phyloP scores from a whole-genome alignment of 2,888 invertebrate species.

The Priocnemis perturbator region DNA sequence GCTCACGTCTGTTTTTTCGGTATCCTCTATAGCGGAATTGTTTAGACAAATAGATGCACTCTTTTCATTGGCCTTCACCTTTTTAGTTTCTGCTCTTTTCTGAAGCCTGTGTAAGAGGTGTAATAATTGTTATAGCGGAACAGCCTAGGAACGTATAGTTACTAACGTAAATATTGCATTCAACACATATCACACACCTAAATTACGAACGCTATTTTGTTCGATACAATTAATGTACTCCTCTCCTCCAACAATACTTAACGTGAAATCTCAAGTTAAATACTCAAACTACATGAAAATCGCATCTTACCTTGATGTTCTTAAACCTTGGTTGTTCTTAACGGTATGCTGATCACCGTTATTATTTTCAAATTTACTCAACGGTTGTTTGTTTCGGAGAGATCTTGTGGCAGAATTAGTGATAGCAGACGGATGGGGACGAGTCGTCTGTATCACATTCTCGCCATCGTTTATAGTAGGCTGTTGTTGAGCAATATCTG shows the following conservation, averaged over 20 bases:
- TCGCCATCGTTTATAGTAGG: slow-evolving; percentile 63
- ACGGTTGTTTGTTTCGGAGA: slow-evolving; percentile 71
- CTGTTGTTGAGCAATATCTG: slow-evolving; percentile 78
- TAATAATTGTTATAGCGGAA: neutral
- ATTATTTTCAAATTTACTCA: slow-evolving; percentile 55
- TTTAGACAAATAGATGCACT: slow-evolving; percentile 49
- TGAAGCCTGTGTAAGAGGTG: slow-evolving; percentile 56
- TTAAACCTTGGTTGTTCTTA: slow-evolving; percentile 64
- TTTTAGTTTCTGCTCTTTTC: slow-evolving; percentile 68
- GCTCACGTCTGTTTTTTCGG: slow-evolving; percentile 56
- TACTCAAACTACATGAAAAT: neutral
- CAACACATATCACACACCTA: too few relatives aligned
- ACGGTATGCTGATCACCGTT: slow-evolving; percentile 42
- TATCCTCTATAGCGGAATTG: slow-evolving; percentile 40
- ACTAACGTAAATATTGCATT: too few relatives aligned
- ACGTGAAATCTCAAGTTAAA: too few relatives aligned
- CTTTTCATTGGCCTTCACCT: slow-evolving; percentile 57
- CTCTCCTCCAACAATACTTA: too few relatives aligned
- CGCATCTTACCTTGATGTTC: slow-evolving; percentile 67
- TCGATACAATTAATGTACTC: too few relatives aligned
- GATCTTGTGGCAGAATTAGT: slow-evolving; percentile 66
- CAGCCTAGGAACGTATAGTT: too few relatives aligned
- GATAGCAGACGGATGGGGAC: slow-evolving; percentile 62
- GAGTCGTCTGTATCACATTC: slow-evolving; percentile 59
- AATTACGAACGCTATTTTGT: too few relatives aligned